Evolutionary conservation across 2,113 vertebrate species (phyloP).

Genomic region (Thamnaconus septentrionalis): DNA sequence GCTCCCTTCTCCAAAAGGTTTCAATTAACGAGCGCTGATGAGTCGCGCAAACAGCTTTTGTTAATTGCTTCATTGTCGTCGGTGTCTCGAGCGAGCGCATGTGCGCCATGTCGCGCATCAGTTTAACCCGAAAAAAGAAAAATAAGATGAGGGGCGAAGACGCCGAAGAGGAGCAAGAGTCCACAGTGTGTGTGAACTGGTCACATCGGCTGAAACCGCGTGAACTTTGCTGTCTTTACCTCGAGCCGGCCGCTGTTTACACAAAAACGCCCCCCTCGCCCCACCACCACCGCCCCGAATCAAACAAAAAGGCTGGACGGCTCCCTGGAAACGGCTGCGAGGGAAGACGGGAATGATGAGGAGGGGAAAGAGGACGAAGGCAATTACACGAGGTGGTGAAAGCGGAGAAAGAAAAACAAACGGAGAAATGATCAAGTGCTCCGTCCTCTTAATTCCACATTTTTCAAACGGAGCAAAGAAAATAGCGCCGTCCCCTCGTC

Average conservation of each 20-base stretch:
- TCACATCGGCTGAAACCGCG: conserved; percentile 26
- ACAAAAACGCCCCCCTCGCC: conserved; percentile 17
- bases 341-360: conserved; percentile 31
- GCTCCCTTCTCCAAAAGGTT: conserved; percentile 15
- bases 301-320: conserved; percentile 38
- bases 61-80: background rate
- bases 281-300: background rate
- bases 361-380: conserved; percentile 20
- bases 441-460: conserved; percentile 16
- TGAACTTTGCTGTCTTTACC: conserved; percentile 36
- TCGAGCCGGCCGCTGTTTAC: conserved; percentile 53
- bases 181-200: conserved; percentile 25
- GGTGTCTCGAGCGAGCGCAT: conserved; percentile 3
- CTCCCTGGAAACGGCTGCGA: conserved; percentile 44
- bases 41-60: conserved; percentile 11
- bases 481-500: background rate
- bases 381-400: conserved; percentile 14
- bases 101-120: background rate
- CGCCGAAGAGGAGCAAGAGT: background rate
- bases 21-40: conserved; percentile 16
- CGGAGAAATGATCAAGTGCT: conserved; percentile 13
- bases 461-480: conserved; percentile 3
- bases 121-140: conserved; percentile 1
- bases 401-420: conserved; percentile 23
- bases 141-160: background rate